phyloP scores from a whole-genome alignment of 2,113 vertebrate species.

The Hirundichthys speculiger region DNA sequence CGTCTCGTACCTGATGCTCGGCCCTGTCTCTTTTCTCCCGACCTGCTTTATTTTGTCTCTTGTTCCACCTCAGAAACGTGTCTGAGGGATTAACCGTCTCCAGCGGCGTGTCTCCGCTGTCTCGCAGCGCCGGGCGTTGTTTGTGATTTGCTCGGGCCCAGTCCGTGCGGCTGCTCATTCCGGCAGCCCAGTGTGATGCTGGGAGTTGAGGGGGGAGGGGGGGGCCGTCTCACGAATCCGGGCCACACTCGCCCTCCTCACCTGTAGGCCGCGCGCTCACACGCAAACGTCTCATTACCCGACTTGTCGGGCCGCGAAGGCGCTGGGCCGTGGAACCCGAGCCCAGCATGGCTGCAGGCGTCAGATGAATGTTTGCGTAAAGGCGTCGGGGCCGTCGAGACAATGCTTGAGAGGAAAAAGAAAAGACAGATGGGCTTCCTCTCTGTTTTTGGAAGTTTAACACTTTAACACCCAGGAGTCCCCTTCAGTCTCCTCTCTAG shows the following conservation, averaged over 20 bases:
- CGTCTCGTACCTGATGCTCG: constrained; percentile 70
- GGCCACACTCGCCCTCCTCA: constrained; percentile 55
- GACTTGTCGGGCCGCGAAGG: constrained; percentile 46
- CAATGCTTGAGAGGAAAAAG: constrained; percentile 51
- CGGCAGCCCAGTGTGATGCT: constrained; percentile 59
- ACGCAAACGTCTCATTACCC: constrained; percentile 57
- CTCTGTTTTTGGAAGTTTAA: constrained; percentile 69
- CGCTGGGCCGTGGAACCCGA: constrained; percentile 58
- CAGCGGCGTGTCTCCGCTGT: constrained; percentile 70
- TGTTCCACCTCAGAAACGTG: constrained; percentile 57
- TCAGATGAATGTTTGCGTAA: constrained; percentile 51
- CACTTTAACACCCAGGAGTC: constrained; percentile 67
- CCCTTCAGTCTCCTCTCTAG: constrained; percentile 58
- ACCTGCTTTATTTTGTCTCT: constrained; percentile 25
- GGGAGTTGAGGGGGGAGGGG: constrained; percentile 37
- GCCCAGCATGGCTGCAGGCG: constrained; percentile 70
- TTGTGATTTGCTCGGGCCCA: constrained; percentile 64
- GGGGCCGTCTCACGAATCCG: background rate
- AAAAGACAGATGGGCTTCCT: constrained; percentile 63
- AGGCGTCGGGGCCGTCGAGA: constrained; percentile 62
- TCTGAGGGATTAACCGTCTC: constrained; percentile 76
- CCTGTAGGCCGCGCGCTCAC: constrained; percentile 39
- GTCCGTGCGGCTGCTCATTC: constrained; percentile 64
- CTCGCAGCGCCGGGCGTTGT: constrained; percentile 62
- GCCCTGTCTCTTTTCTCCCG: constrained; percentile 17